phyloP scores from a whole-genome alignment of 2,797 vertebrate genomes.

The Cyclopterus lumpus region DNA sequence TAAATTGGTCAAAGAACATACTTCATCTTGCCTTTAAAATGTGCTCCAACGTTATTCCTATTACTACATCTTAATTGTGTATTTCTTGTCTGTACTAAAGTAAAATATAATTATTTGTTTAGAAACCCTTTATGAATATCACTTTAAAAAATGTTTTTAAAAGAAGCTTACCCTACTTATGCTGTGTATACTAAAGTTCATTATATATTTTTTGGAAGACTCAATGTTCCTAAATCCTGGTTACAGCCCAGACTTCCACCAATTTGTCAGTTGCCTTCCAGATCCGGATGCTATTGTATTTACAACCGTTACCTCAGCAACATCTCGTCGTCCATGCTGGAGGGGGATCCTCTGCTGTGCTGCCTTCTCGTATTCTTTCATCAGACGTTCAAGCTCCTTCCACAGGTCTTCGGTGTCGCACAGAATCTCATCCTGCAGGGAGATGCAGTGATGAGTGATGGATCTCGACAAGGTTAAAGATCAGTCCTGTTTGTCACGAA shows the following conservation, averaged over 20 bases:
- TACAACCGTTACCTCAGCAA: conserved; percentile 73
- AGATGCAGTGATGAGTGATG: conserved; percentile 45
- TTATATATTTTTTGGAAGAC: neutral
- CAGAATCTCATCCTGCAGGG: conserved; percentile 77
- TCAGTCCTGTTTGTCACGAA: conserved; percentile 22
- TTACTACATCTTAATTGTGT: too few species aligned
- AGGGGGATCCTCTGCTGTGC: conserved; percentile 68
- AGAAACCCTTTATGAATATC: neutral
- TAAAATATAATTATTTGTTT: neutral
- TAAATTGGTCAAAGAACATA: neutral
- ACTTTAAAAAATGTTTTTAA: neutral
- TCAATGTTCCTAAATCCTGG: neutral
- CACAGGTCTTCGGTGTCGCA: conserved; percentile 65
- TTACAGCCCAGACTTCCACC: neutral
- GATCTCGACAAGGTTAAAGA: conserved; percentile 19
- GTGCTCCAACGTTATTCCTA: neutral
- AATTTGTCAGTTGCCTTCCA: neutral
- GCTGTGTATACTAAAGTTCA: neutral
- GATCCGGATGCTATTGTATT: neutral
- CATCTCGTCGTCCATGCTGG: conserved; percentile 69
- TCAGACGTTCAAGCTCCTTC: conserved; percentile 71
- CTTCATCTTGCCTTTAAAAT: neutral
- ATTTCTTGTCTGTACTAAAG: neutral
- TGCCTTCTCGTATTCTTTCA: conserved; percentile 64
- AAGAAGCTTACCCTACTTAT: neutral